Conservation (phyloP, 2,888 invertebrate species). For the Clistopyga incitator region DNA sequence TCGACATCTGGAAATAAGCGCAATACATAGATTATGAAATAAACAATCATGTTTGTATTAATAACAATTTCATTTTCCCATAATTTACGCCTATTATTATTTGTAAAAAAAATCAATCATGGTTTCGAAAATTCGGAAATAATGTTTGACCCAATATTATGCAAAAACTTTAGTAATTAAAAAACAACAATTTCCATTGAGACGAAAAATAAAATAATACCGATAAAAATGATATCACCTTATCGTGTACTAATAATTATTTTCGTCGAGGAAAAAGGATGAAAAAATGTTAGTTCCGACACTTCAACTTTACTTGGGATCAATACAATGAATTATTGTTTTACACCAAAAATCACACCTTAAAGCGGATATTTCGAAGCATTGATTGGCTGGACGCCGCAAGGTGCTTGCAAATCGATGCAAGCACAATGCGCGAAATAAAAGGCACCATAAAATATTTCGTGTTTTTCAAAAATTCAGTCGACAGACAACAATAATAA, state of each 20-base stretch:
- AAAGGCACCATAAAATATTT: background rate
- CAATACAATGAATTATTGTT: background rate
- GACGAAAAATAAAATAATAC: background rate
- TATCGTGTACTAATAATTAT: too few species aligned
- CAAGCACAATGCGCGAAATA: background rate
- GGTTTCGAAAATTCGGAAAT: too few species aligned
- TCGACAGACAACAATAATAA: background rate
- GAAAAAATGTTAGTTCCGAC: background rate
- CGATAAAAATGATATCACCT: too few species aligned
- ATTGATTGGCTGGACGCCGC: background rate
- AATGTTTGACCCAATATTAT: too few species aligned
- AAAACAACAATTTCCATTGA: too few species aligned
- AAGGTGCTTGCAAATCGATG: background rate
- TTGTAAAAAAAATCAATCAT: too few species aligned
- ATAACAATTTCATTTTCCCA: too few species aligned
- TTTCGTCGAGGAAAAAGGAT: background rate
- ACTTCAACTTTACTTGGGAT: background rate
- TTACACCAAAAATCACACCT: background rate
- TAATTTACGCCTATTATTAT: too few species aligned
- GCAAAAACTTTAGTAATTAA: too few species aligned
- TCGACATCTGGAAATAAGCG: constrained; percentile 70
- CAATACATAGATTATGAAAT: background rate
- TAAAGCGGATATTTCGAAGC: background rate
- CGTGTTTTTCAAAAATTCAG: background rate
- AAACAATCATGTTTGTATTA: background rate